These are phyloP conservation scores for Ptiloglossa arizonensis DNA, from an alignment of 1,140 invertebrate genomes.

Conservation along the genomic window DNA sequence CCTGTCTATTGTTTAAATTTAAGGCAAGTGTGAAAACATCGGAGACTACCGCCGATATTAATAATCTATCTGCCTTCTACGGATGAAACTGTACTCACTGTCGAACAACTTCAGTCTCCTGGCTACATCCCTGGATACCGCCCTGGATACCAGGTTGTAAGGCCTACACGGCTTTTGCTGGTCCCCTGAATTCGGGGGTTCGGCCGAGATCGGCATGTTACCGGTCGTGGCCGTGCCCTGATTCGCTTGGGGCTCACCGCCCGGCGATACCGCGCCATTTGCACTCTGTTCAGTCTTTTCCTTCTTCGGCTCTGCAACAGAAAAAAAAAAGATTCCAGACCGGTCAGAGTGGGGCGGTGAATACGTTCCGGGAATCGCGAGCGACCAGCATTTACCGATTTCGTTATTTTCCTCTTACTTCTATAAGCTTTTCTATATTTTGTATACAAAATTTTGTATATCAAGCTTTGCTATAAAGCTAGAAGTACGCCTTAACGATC, in stretches of 20 bases:
- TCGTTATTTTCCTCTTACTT: no score
- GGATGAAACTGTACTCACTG: conserved; percentile 57
- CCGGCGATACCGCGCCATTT: conserved; percentile 85
- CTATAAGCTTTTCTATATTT: no score
- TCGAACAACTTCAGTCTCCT: conserved; percentile 81
- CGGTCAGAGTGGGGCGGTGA: conserved; percentile 51
- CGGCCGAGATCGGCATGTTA: conserved; percentile 60
- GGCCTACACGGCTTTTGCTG: conserved; percentile 87
- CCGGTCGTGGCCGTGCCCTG: conserved; percentile 79
- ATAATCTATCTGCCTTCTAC: no score
- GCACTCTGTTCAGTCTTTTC: conserved; percentile 92
- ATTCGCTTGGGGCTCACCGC: conserved; percentile 82
- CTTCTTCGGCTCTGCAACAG: conserved; percentile 92
- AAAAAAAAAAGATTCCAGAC: conserved; percentile 64
- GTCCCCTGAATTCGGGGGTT: conserved; percentile 65
- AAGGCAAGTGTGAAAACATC: no score
- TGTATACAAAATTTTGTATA: no score
- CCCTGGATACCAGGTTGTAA: conserved; percentile 87
- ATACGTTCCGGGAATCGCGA: background rate
- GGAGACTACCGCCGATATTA: no score
- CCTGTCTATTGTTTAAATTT: no score
- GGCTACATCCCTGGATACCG: conserved; percentile 87
- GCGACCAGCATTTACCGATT: background rate
- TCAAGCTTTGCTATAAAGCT: no score
- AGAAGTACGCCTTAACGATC: no score